phyloP scores from a whole-genome alignment of 2,113 vertebrate species.

The Pycnonotus jocosus region DNA sequence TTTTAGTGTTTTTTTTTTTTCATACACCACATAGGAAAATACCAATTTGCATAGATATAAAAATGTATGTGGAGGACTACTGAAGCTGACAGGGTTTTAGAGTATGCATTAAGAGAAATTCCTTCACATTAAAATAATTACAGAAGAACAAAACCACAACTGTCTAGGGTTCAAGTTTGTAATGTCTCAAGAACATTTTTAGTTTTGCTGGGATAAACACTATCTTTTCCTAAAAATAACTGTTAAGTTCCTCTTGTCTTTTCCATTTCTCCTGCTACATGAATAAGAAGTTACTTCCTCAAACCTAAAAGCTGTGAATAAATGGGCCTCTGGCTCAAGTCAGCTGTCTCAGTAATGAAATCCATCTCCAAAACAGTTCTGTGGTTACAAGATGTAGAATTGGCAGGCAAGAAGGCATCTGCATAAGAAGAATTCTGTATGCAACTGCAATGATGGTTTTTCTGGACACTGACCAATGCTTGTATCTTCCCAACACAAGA shows the following conservation, averaged over 20 bases:
- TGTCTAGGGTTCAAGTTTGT: background rate
- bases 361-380: background rate
- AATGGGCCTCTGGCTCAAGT: background rate
- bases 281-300: slow-evolving; percentile 26
- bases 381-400: background rate
- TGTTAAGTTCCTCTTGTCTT: slow-evolving; percentile 14
- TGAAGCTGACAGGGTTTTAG: background rate
- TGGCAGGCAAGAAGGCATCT: background rate
- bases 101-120: background rate
- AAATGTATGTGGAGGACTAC: background rate
- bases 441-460: background rate
- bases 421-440: background rate
- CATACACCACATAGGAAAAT: background rate
- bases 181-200: background rate
- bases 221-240: slow-evolving; percentile 26
- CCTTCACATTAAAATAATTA: background rate
- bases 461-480: background rate
- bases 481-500: background rate
- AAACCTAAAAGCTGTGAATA: background rate
- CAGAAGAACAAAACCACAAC: background rate
- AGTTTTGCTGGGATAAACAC: slow-evolving; percentile 19
- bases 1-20: background rate
- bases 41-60: background rate
- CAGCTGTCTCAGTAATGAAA: background rate
- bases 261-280: background rate